phyloP scores from a whole-genome alignment of 2,113 vertebrate genomes.

The Macaca nemestrina region DNA sequence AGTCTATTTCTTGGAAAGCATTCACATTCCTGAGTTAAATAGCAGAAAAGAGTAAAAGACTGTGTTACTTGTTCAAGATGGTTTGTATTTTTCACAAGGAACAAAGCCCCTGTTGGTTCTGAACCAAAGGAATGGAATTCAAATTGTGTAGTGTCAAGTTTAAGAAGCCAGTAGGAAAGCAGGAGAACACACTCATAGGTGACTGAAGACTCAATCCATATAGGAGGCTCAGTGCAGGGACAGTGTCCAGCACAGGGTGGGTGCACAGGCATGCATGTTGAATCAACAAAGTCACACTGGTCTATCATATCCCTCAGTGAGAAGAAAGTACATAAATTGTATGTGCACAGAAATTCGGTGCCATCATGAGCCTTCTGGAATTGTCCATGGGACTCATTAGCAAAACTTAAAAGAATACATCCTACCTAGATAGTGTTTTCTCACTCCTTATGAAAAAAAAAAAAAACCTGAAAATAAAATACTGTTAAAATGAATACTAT shows the following conservation, averaged over 20 bases:
- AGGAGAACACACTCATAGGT: not conserved
- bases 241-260: not conserved
- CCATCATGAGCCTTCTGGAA: not conserved
- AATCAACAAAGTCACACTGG: not conserved
- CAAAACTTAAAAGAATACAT: not conserved
- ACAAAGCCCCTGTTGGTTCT: not conserved
- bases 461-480: not conserved
- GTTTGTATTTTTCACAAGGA: slow-evolving; percentile 7
- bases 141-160: not conserved
- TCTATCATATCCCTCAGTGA: not conserved
- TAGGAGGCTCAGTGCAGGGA: not conserved
- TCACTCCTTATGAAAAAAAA: not conserved
- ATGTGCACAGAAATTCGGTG: not conserved
- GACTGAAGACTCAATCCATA: not conserved
- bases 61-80: not conserved
- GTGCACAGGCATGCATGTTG: not conserved
- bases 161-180: not conserved
- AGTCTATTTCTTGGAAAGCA: slow-evolving; percentile 11
- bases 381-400: not conserved
- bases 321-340: not conserved
- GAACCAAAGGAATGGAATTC: not conserved
- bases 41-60: slow-evolving; percentile 17
- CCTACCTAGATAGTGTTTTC: not conserved
- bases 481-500: not conserved
- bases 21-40: not conserved